These are phyloP conservation scores for Cephus rjabovi DNA, from an alignment of 2,888 invertebrate genomes.

Conservation along the genomic window DNA sequence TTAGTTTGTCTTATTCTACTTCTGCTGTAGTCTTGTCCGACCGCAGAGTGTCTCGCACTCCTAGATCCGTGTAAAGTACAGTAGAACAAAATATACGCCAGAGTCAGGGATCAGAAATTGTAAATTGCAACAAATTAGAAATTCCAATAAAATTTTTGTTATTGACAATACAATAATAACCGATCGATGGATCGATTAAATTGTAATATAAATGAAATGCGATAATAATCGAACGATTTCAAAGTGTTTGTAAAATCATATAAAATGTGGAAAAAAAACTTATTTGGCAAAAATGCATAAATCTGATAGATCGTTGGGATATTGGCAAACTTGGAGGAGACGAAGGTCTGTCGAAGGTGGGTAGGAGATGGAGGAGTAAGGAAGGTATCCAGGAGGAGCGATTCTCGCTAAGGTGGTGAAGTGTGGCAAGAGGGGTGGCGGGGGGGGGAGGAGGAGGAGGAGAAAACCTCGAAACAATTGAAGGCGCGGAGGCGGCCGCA, in stretches of 20 bases:
- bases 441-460: constrained; percentile 26
- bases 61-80: background rate
- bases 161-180: background rate
- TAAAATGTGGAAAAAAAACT: background rate
- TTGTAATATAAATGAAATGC: background rate
- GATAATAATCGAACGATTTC: background rate
- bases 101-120: background rate
- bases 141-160: background rate
- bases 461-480: constrained; percentile 62
- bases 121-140: background rate
- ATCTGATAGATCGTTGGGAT: background rate
- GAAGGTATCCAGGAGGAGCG: constrained; percentile 19
- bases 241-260: background rate
- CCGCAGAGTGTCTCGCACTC: background rate
- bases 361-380: constrained; percentile 9
- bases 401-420: constrained; percentile 14
- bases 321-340: background rate
- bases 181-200: background rate
- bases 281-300: background rate
- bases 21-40: background rate
- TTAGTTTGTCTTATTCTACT: background rate
- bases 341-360: constrained; percentile 15
- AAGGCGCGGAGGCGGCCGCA: constrained; percentile 61
- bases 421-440: background rate
- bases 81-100: background rate